Evolutionary conservation across 2,888 invertebrate species (phyloP).

Genomic region (Onchidella celtica): DNA sequence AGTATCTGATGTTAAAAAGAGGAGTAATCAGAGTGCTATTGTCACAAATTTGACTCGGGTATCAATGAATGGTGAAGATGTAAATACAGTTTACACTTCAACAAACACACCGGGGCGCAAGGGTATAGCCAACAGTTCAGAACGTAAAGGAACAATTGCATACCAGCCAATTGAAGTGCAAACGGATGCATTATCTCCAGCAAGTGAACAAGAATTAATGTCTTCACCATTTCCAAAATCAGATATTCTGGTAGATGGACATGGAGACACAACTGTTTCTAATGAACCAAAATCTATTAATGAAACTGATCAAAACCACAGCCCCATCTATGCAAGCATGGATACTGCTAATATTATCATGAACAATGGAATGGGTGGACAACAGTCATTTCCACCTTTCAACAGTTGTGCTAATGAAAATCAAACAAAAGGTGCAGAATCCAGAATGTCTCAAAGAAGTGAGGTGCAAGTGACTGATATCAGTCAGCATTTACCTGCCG

Average conservation of each 20-base stretch:
- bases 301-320: slow-evolving; percentile 22
- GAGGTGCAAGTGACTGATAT: background rate
- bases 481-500: background rate
- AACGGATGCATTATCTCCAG: slow-evolving; percentile 56
- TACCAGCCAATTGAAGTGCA: slow-evolving; percentile 56
- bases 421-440: background rate
- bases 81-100: slow-evolving; percentile 26
- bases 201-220: slow-evolving; percentile 54
- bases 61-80: slow-evolving; percentile 15
- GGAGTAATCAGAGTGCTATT: slow-evolving; percentile 29
- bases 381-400: background rate
- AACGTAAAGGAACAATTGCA: slow-evolving; percentile 53
- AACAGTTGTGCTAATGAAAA: background rate
- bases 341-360: background rate
- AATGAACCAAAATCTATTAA: background rate
- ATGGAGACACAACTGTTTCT: slow-evolving; percentile 39
- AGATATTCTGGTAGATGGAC: slow-evolving; percentile 58
- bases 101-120: background rate
- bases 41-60: slow-evolving; percentile 39
- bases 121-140: slow-evolving; percentile 41
- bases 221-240: slow-evolving; percentile 55
- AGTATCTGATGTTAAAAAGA: background rate
- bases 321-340: slow-evolving; percentile 20
- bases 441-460: background rate
- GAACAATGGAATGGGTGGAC: background rate